phyloP scores from a whole-genome alignment of 2,888 invertebrate genomes.

The Eupeodes latifasciatus region DNA sequence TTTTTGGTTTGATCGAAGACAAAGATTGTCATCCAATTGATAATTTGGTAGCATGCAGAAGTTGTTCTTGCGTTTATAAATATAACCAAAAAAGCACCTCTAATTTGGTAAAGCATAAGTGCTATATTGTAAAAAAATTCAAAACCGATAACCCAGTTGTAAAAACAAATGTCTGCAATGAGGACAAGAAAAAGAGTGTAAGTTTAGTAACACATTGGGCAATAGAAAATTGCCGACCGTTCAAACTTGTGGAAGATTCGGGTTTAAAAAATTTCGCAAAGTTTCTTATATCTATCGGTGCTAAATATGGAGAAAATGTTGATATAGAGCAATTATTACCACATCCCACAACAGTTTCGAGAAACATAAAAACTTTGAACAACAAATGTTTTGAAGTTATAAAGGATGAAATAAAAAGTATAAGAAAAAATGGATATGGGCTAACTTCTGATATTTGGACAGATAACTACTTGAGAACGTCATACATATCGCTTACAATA shows the following conservation, averaged over 20 bases:
- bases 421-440: constrained; percentile 64
- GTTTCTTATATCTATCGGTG: no score
- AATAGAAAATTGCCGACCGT: no score
- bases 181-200: no score
- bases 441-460: constrained; percentile 67
- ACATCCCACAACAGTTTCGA: no score
- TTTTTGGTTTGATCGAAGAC: constrained; percentile 6
- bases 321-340: no score
- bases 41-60: constrained; percentile 24
- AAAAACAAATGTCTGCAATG: constrained; percentile 51
- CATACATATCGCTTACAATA: constrained; percentile 61
- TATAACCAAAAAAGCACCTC: background rate
- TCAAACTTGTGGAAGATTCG: no score
- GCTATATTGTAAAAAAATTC: background rate
- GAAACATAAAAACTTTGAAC: no score
- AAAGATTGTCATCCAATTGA: background rate
- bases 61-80: constrained; percentile 23
- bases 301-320: no score
- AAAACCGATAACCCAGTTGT: constrained; percentile 33
- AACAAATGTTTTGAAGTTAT: constrained; percentile 59
- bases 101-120: no score
- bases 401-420: constrained; percentile 56
- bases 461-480: constrained; percentile 25
- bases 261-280: no score
- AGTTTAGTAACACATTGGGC: no score